A percentile compares a stretch with the other conserved stretches of the same genome.
Evolutionary conservation across 1,140 invertebrate genomes (phyloP).

Genomic region (Bombus pascuorum): DNA sequence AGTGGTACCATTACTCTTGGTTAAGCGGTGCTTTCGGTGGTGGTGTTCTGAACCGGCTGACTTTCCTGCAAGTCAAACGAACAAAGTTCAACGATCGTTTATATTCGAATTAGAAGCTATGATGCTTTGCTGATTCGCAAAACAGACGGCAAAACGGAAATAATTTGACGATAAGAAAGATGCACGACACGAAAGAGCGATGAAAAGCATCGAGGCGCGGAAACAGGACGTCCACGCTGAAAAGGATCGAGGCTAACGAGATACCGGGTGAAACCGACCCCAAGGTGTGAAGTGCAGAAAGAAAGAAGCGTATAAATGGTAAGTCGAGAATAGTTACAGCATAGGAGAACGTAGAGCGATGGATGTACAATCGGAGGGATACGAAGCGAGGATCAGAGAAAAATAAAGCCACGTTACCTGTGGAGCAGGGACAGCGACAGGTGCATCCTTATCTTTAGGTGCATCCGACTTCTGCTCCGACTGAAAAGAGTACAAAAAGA

Average conservation of each 20-base stretch:
- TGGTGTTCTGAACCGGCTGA: conserved; percentile 83
- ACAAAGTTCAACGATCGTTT: neutral
- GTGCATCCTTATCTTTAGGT: conserved; percentile 80
- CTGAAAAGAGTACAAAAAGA: conserved; percentile 82
- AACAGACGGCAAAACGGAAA: neutral
- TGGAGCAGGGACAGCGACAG: conserved; percentile 77
- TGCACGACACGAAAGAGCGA: neutral
- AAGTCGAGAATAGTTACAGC: neutral
- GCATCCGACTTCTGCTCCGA: conserved; percentile 81
- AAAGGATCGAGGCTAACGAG: neutral
- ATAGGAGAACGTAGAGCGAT: neutral
- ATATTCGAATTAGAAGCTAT: too few species aligned
- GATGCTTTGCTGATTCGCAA: neutral
- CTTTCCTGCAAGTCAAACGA: conserved; percentile 79
- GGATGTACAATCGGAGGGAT: neutral
- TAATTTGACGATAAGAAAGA: neutral
- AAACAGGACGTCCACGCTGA: neutral
- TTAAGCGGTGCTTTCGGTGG: conserved; percentile 84
- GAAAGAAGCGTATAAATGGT: neutral
- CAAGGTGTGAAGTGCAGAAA: neutral
- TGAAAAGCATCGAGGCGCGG: neutral
- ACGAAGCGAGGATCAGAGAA: conserved; percentile 38
- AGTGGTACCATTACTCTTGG: conserved; percentile 66
- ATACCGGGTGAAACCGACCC: neutral
- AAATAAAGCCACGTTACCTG: conserved; percentile 78